Evolutionary conservation across 2,113 vertebrate species (phyloP).

Genomic region (Nibea coibor): DNA sequence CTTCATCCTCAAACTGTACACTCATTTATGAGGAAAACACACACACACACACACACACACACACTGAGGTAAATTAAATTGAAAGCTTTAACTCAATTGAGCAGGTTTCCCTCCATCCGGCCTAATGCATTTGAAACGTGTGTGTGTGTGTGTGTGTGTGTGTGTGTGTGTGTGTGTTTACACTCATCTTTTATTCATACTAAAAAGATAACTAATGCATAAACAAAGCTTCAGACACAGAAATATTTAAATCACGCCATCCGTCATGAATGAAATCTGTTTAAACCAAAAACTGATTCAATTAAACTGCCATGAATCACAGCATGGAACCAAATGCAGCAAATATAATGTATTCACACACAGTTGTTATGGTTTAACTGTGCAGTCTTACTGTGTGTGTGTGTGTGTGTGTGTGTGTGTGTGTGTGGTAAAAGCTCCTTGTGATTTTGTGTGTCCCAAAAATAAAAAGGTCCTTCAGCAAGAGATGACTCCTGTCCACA

Average conservation of each 20-base stretch:
- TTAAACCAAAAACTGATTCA: not conserved
- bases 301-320: not conserved
- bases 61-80: slow-evolving; percentile 66
- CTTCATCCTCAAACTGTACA: slow-evolving; percentile 12
- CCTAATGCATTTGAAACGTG: slow-evolving; percentile 19
- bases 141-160: not conserved
- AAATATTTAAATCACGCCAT: not conserved
- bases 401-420: not conserved
- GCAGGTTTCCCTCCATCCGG: slow-evolving; percentile 58
- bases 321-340: not conserved
- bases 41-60: slow-evolving; percentile 28
- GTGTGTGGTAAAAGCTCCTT: slow-evolving; percentile 1
- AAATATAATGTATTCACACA: no score
- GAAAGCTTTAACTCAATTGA: slow-evolving; percentile 69
- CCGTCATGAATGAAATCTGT: not conserved
- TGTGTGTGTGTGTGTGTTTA: not conserved
- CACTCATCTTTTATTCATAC: not conserved
- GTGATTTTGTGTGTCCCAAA: slow-evolving; percentile 35
- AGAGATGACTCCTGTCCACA: slow-evolving; percentile 45
- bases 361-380: no score
- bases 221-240: not conserved
- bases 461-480: slow-evolving; percentile 56
- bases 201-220: not conserved
- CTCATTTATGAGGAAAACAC: not conserved
- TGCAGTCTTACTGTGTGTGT: not conserved